Conservation (phyloP, 2,888 invertebrate genomes). For the Mycogona germanica region DNA sequence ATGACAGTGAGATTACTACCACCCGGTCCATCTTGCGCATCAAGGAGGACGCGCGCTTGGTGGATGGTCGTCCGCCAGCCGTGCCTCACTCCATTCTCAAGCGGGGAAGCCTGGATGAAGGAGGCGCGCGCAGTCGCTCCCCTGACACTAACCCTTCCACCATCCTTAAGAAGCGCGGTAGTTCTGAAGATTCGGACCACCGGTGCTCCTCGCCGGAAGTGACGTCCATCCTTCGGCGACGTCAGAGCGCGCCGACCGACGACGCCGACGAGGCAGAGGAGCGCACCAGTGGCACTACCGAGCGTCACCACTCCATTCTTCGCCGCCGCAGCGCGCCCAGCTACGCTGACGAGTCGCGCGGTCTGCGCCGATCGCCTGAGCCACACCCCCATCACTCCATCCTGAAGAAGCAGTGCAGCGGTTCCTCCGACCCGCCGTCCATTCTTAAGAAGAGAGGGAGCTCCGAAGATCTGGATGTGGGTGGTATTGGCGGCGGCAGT, state of each 20-base stretch:
- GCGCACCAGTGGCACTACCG: background rate
- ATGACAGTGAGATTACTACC: slow-evolving; percentile 2
- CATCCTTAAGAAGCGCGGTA: slow-evolving; percentile 17
- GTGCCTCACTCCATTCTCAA: slow-evolving; percentile 16
- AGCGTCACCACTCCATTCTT: slow-evolving; percentile 12
- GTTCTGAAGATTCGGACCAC: slow-evolving; percentile 17
- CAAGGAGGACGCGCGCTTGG: slow-evolving; percentile 7
- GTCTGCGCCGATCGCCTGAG: slow-evolving; percentile 32
- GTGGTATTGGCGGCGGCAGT: too few relatives aligned
- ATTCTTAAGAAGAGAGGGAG: slow-evolving; percentile 73
- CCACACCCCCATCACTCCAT: slow-evolving; percentile 45
- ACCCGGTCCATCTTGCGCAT: slow-evolving; percentile 11
- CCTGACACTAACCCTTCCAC: slow-evolving; percentile 14
- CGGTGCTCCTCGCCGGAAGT: slow-evolving; percentile 12
- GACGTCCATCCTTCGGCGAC: slow-evolving; percentile 17
- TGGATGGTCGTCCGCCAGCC: slow-evolving; percentile 15
- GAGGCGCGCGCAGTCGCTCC: background rate
- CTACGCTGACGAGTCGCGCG: background rate
- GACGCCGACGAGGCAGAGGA: slow-evolving; percentile 15
- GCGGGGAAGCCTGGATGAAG: slow-evolving; percentile 14
- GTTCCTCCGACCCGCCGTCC: slow-evolving; percentile 39
- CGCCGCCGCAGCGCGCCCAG: slow-evolving; percentile 5
- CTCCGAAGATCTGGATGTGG: slow-evolving; percentile 46
- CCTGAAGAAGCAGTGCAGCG: slow-evolving; percentile 42
- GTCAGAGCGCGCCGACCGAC: slow-evolving; percentile 12